Evolutionary conservation across 1,140 invertebrate species (phyloP).

Genomic region (Bathynomus jamesi): DNA sequence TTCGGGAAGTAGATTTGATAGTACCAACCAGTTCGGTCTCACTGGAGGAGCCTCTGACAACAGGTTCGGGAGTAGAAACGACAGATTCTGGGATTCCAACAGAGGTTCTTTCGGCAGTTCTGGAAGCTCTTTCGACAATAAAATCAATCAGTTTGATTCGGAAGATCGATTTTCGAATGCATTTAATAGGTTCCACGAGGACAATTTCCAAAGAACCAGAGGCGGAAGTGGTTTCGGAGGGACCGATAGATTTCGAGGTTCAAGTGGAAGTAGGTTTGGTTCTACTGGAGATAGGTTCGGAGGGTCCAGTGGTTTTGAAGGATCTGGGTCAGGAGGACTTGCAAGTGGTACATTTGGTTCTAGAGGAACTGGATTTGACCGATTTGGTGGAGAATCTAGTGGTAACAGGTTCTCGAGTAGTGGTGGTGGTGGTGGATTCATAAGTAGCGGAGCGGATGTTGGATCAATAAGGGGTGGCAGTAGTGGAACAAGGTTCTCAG

Average conservation of each 20-base stretch:
- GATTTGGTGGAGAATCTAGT: background rate
- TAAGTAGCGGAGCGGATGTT: background rate
- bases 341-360: background rate
- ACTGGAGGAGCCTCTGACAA: conserved; percentile 10
- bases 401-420: background rate
- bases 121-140: background rate
- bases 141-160: background rate
- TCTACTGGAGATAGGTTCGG: background rate
- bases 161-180: background rate
- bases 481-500: background rate
- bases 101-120: background rate
- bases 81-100: background rate
- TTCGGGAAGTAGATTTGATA: background rate
- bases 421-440: background rate
- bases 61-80: background rate
- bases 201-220: background rate
- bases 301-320: background rate
- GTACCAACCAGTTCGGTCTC: background rate
- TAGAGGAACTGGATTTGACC: background rate
- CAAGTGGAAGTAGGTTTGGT: too few relatives aligned
- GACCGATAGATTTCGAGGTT: too few relatives aligned
- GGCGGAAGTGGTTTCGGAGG: background rate
- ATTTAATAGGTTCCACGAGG: background rate
- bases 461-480: background rate
- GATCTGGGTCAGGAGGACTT: background rate